These are phyloP conservation scores for Chromobotia macracanthus DNA, from an alignment of 2,797 vertebrate species.

Conservation along the genomic window DNA sequence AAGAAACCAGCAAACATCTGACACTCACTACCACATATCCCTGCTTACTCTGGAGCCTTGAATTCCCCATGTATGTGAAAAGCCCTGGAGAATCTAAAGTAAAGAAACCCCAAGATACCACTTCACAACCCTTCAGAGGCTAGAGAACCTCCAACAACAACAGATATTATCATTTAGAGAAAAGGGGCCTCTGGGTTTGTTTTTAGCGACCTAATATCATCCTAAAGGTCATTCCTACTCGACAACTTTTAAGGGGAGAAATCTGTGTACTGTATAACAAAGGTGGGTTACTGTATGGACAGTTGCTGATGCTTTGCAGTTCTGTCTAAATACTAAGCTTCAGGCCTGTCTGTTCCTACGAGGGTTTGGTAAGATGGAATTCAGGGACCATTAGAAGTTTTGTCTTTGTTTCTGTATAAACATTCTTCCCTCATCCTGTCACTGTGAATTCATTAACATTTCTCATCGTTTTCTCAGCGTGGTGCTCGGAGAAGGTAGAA, in stretches of 20 bases:
- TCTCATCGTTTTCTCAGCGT: slow-evolving; percentile 42
- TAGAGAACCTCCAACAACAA: slow-evolving; percentile 8
- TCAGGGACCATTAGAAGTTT: slow-evolving; percentile 59
- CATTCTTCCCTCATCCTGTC: slow-evolving; percentile 24
- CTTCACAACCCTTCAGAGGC: neutral
- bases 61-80: slow-evolving; percentile 14
- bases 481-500: slow-evolving; percentile 53
- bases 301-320: slow-evolving; percentile 10
- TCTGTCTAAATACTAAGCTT: slow-evolving; percentile 3
- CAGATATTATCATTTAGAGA: neutral
- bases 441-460: slow-evolving; percentile 49
- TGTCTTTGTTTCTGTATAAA: slow-evolving; percentile 38
- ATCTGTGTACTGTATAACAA: slow-evolving; percentile 13
- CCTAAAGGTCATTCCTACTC: slow-evolving; percentile 30
- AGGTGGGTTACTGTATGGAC: slow-evolving; percentile 33
- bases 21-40: neutral
- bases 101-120: neutral
- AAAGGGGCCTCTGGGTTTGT: slow-evolving; percentile 14
- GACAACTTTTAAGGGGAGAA: slow-evolving; percentile 17
- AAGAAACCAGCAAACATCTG: slow-evolving; percentile 17
- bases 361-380: slow-evolving; percentile 39
- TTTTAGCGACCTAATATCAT: slow-evolving; percentile 6
- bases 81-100: slow-evolving; percentile 5
- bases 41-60: neutral
- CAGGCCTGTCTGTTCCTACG: neutral